Evolutionary conservation across 1,140 invertebrate species (phyloP).

Genomic region (Chironomus tepperi): DNA sequence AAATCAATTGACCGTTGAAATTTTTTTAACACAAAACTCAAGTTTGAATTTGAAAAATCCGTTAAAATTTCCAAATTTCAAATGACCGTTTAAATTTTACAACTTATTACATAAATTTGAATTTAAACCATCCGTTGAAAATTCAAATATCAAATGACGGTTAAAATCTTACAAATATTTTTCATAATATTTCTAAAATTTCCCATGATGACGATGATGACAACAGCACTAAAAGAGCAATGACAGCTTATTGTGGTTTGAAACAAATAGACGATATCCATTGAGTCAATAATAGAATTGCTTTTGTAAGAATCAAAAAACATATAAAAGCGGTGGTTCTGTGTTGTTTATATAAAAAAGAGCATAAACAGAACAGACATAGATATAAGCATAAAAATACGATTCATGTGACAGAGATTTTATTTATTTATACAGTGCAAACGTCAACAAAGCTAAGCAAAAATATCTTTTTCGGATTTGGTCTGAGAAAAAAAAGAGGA

Average conservation of each 20-base stretch:
- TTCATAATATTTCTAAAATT: no score
- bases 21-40: no score
- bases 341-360: background rate
- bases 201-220: background rate
- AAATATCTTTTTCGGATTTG: background rate
- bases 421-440: conserved; percentile 9
- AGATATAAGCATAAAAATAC: background rate
- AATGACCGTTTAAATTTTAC: no score
- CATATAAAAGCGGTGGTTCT: background rate
- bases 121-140: no score
- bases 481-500: background rate
- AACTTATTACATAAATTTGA: no score
- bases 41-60: no score
- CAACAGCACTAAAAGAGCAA: background rate
- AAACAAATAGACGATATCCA: conserved; percentile 13
- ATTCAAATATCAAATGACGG: no score
- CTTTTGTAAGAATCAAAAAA: conserved; percentile 6
- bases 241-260: background rate
- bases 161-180: no score
- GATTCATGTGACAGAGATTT: background rate
- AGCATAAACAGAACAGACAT: background rate
- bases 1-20: no score
- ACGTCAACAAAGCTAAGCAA: background rate
- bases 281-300: background rate
- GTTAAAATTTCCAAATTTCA: no score